Evolutionary conservation across 2,888 invertebrate species (phyloP), one percentile per base, ranked within the genome.

Genomic region (Lasioglossum morio): DNA sequence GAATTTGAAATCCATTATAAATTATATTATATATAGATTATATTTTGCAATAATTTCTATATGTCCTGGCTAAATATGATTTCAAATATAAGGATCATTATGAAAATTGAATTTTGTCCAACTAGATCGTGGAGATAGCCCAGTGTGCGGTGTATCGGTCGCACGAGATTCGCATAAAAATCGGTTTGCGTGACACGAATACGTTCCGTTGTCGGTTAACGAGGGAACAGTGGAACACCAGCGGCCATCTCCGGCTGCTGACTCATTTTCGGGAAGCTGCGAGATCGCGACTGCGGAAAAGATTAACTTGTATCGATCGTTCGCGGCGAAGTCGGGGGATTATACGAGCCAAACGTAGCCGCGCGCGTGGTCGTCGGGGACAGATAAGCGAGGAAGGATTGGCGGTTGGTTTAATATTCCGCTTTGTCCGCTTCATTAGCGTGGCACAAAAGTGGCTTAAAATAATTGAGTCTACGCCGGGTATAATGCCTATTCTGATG

Each of bases 361-460:
- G 34, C 43, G 81, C 46, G 82, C 57, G 46, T 46, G 46, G 60
- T 60, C 14, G 84, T 63, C 63, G 48, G 48, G 75, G 76, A 85
- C 76, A 83, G 87, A 87, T 87, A 84, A 89, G 88, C 82, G 83
- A 82, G 77, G 81, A 84, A 70, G 82, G 89, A 86, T 84, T 63
- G 82, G 79, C 79, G 88, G 83, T 69, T 82, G 90, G 89, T 92
- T 93, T 92, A 92, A 93, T 94, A 93, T 94, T 92, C 92, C 86
- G 89, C 91, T 94, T 94, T 94, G 92, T 93, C 91, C 92, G 92
- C 88, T 93, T 94, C 94, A 94, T 94, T 94, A 94, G 94, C 91
- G 93, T 82, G 84, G 91, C 92, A 94, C 94, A 94, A 94, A 94
- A 94, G 94, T 94, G 91, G 93, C 93, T 94, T 94, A 92, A 93